Conservation (phyloP, 2,113 vertebrate species). For the Macrotis lagotis region DNA sequence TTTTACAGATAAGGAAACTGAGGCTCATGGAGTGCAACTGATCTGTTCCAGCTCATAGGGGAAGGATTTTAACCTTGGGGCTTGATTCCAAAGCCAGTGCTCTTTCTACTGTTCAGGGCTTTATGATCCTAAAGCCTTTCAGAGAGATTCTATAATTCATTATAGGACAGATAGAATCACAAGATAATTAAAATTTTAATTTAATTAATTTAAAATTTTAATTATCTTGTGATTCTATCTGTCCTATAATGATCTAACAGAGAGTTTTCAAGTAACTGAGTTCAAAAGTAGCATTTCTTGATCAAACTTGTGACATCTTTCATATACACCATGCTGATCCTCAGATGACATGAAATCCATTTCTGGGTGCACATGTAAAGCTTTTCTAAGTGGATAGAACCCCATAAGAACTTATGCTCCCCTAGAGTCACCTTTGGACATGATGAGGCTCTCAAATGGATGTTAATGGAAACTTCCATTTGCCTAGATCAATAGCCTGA, state of each 20-base stretch:
- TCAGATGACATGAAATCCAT: background rate
- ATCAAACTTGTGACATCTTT: background rate
- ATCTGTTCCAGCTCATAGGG: background rate
- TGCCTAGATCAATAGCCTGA: background rate
- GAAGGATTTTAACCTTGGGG: background rate
- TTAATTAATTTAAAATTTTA: no score
- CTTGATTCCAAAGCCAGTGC: background rate
- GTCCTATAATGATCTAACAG: background rate
- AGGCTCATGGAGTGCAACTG: background rate
- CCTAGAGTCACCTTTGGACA: background rate
- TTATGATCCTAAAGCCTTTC: background rate
- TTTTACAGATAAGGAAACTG: background rate
- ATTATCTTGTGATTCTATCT: background rate
- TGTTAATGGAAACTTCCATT: background rate
- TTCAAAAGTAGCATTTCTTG: background rate
- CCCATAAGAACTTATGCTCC: background rate
- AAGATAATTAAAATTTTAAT: background rate
- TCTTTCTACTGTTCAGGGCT: background rate
- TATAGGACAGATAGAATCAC: background rate
- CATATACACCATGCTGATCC: no score
- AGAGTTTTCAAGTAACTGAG: background rate
- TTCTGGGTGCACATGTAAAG: background rate
- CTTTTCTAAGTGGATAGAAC: background rate
- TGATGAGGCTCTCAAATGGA: background rate
- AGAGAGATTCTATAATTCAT: background rate